Base-by-base conservation (phyloP, 2,113 vertebrate species). In the Falco punctatus region DNA sequence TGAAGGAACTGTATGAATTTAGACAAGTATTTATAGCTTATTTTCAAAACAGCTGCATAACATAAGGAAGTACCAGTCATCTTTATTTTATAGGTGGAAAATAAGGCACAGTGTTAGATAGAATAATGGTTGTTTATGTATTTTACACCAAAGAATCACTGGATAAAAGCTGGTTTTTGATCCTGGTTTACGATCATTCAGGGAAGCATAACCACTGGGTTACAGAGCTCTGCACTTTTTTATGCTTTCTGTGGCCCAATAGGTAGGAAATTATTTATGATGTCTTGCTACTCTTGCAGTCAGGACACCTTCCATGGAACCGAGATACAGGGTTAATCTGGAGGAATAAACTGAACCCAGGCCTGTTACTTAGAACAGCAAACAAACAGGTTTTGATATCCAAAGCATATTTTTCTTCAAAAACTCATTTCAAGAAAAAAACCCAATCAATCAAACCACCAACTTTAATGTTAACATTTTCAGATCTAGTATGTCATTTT, bases 191-290 rank as follows among this genome's bases (percentile, higher is more conserved):
- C 30, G 10, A 26, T 69, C 33, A 48, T 72, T 70, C 30, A n/a
- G 6, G 23, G 35, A 9, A 81, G 3, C 2, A 1, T n/a, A 81
- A 55, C 11, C 6, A 42, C 13, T 1, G 0, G 8, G 8, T 79
- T 52, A 69, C 27, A 86, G 35, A 86, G 8, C 18, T 59, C 5
- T n/a, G 18, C 6, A 22, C 3, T 33, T 54, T 81, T 38, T 23
- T 42, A 21, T 44, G 26, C 8, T 87, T 59, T 81, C 8, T 46
- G 22, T 30, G 40, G 32, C 6, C 20, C 4, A 22, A 0, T 64
- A 15, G 13, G 16, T 35, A 81, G 14, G 49, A 49, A 77, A 55
- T 71, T 58, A 61, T 40, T 80, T 44, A 33, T 49, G 19, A 26
- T 18, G 8, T 33, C 24, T 87, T 4, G 1, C 10, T 66, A 75